Percentiles rank a stretch among this genome's conserved stretches.
These are phyloP conservation scores for Gadus macrocephalus DNA, from an alignment of 2,113 vertebrate genomes.

Conservation along the genomic window DNA sequence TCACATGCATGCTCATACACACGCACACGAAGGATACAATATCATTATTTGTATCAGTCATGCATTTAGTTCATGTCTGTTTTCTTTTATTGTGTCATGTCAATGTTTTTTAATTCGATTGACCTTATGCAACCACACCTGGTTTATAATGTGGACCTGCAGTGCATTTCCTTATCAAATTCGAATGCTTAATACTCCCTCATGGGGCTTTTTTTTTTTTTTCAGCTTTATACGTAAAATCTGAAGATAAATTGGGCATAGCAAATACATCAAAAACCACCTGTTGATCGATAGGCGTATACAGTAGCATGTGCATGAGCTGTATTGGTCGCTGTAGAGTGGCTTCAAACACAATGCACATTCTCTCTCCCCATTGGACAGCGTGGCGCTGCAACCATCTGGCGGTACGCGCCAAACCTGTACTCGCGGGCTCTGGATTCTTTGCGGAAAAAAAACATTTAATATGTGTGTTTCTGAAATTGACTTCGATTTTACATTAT, in stretches of 20 bases:
- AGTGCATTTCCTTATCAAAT: too few species aligned
- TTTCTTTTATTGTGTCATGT: neutral
- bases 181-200: too few species aligned
- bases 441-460: too few species aligned
- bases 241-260: too few species aligned
- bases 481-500: neutral
- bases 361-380: slow-evolving; percentile 11
- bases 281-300: neutral
- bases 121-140: too few species aligned
- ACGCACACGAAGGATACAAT: neutral
- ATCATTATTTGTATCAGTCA: neutral
- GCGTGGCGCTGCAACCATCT: neutral
- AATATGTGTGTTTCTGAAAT: neutral
- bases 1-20: neutral
- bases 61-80: neutral
- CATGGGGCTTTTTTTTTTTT: too few species aligned
- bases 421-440: neutral
- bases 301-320: neutral
- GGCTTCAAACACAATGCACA: slow-evolving; percentile 5
- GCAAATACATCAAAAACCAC: neutral
- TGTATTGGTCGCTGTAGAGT: neutral
- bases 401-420: neutral
- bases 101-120: too few species aligned
- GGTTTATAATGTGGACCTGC: too few species aligned
- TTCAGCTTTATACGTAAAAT: too few species aligned